Base-by-base conservation (phyloP, 2,888 invertebrate genomes). In the Hyposoter dolosus region DNA sequence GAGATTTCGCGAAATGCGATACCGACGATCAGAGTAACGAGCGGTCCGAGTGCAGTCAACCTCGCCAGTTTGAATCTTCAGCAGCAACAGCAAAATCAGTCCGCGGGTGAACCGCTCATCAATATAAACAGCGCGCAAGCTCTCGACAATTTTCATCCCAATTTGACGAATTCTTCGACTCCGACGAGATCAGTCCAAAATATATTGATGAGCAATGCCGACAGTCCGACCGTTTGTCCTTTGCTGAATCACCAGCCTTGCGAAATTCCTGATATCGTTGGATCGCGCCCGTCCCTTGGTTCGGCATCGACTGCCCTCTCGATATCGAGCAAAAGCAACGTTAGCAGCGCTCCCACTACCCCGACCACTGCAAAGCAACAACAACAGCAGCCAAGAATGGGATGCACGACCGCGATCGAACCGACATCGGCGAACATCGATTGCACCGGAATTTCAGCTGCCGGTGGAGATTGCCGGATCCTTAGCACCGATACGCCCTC, bases 1-100 rank as follows among this genome's bases (percentile, higher is more conserved):
- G 97, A 97, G 93, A 96, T 96, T 94, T 96, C 96, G 2, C 95
- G 96, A 82, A 96, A 96, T 93, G 95, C 96, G 0, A 95, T 96
- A 35, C 94, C 95, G n/a, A 95, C 95, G 66, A 95, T 95, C 12
- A 91, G 89, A 89, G 91, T 87, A 28, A 76, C 89, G 35, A 91
- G 88, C 66, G 91, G 87, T 60, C 85, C 90, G 35, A 84, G 84
- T 32, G 82, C 88, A 35, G 17, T 60, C 19, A 76, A 65, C 81
- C 81, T 88, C 23, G 66, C 47, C 0, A 79, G 28, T 76, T 50
- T 84, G 43, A 78, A 66, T 74, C 60, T 75, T 1, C 87, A 88
- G 35, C 83, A 83, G 23, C 87, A 88, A 40, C 83, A 81, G 19
- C 87, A 87, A 60, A 83, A 78, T 81, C 83, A 82, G 75, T 72